Evolutionary conservation across 2,888 invertebrate genomes (phyloP).

Genomic region (Ganaspis brasiliensis): DNA sequence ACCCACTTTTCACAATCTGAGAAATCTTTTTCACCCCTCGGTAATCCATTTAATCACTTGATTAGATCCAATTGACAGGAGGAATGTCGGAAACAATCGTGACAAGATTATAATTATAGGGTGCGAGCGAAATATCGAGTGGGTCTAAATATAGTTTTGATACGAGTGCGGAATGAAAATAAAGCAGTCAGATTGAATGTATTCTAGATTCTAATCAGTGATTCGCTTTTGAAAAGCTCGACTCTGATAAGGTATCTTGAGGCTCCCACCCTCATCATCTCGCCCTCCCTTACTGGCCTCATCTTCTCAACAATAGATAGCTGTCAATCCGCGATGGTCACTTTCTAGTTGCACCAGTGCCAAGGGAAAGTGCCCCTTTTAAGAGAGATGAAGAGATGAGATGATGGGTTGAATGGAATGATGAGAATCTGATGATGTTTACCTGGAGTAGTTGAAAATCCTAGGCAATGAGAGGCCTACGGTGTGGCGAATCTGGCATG

Average conservation of each 20-base stretch:
- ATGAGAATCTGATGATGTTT: conserved; percentile 51
- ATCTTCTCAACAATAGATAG: conserved; percentile 35
- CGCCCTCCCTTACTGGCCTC: conserved; percentile 46
- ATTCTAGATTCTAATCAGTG: conserved; percentile 20
- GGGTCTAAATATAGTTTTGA: background rate
- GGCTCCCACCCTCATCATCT: conserved; percentile 43
- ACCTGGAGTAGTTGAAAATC: conserved; percentile 78
- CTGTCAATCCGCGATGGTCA: conserved; percentile 47
- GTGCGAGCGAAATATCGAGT: conserved; percentile 17
- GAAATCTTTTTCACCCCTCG: background rate
- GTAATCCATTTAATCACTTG: conserved; percentile 22
- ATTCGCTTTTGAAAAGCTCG: conserved; percentile 21
- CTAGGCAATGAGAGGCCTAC: conserved; percentile 75
- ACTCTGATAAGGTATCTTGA: conserved; percentile 23
- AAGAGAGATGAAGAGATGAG: conserved; percentile 31
- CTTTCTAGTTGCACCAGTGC: conserved; percentile 29
- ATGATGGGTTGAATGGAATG: background rate
- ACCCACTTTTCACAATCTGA: background rate
- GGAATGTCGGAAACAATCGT: conserved; percentile 1
- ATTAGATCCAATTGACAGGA: conserved; percentile 6
- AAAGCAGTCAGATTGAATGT: background rate
- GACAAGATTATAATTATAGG: conserved; percentile 15
- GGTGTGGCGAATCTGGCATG: conserved; percentile 76
- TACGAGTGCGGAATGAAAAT: background rate
- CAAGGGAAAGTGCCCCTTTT: background rate